Evolutionary conservation across 2,888 invertebrate genomes (phyloP), one percentile per base, ranked within the genome.

Genomic region (Cheilosia soror): DNA sequence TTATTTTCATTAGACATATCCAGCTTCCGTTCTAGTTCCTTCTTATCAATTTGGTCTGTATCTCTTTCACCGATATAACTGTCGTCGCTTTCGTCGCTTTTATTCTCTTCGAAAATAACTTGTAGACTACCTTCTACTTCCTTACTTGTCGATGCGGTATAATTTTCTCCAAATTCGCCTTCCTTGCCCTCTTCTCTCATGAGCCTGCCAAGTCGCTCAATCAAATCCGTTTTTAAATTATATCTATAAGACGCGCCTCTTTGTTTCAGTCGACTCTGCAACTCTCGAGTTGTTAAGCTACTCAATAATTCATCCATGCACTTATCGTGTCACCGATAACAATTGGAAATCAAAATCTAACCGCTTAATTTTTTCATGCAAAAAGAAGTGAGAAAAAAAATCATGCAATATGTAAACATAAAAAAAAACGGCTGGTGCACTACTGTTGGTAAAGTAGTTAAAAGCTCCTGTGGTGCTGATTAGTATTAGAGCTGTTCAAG

Each of bases 291-390:
- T 27, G 27, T 53, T 29, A 53, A 25, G 53, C 29, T 27, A 7
- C 20, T 25, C 11, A 29, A 53, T 29, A 53, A 53, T 53, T 53
- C 53, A 53, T 53, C 11, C 49, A 49, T 49, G 49, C 25, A 49
- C 25, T 49, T 49, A 49, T 49, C 49, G 11, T 49, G 9, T 29
- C 20, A 29, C 2, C 53, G 53, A 40, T 40, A 40, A 40, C 40
- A 40, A 40, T 13, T 40, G 49, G 40, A 40, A 40, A 13, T 40
- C 40, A 40, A 13, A 40, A 40, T 40, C 5, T n/a, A 40, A 40
- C n/a, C 40, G 40, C 40, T n/a, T 40, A 13, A 40, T 40, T 40
- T 40, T 4, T 40, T 40, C 40, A 40, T 40, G n/a, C 40, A 40
- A 40, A 40, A 40, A 13, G n/a, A 40, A 40, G 40, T 40, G 40